Conservation (phyloP, 2,888 invertebrate species). For the Drosophila mettleri region DNA sequence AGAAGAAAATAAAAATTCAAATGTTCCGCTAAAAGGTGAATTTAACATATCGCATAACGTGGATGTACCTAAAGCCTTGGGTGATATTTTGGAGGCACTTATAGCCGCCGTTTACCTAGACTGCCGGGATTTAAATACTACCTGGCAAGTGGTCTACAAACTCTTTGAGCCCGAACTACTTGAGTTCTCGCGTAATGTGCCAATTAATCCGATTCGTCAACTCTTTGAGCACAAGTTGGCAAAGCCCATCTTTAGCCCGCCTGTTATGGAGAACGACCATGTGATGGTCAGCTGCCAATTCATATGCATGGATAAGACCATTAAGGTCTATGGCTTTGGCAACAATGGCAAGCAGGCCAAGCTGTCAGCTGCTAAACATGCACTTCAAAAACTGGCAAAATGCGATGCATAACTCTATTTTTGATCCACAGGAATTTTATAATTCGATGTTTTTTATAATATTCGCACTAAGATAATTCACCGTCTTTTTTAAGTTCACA, state of each 20-base stretch:
- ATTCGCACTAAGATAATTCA: no score
- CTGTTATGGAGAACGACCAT: constrained; percentile 79
- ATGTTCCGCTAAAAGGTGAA: constrained; percentile 18
- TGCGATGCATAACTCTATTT: constrained; percentile 38
- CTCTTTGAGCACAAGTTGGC: constrained; percentile 93
- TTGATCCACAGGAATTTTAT: not conserved
- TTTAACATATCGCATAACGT: constrained; percentile 88
- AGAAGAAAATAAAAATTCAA: not conserved
- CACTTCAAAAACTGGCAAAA: constrained; percentile 86
- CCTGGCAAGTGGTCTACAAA: constrained; percentile 93
- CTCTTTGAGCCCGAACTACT: constrained; percentile 95
- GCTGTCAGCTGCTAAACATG: constrained; percentile 92
- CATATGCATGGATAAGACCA: constrained; percentile 86
- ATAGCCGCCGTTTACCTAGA: constrained; percentile 97
- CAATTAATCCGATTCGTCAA: constrained; percentile 95
- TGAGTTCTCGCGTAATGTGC: constrained; percentile 92
- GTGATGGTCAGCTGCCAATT: constrained; percentile 88
- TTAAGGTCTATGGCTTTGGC: constrained; percentile 90
- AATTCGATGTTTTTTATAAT: not conserved
- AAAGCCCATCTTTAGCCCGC: constrained; percentile 88
- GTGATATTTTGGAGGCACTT: constrained; percentile 96
- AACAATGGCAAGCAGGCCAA: constrained; percentile 90
- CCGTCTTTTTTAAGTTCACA: no score
- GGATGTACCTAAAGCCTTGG: constrained; percentile 95
- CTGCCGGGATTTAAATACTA: constrained; percentile 89